Percentiles rank a stretch among this genome's conserved stretches.
Evolutionary conservation across 2,113 vertebrate species (phyloP).

Genomic region (Pteropus alecto): DNA sequence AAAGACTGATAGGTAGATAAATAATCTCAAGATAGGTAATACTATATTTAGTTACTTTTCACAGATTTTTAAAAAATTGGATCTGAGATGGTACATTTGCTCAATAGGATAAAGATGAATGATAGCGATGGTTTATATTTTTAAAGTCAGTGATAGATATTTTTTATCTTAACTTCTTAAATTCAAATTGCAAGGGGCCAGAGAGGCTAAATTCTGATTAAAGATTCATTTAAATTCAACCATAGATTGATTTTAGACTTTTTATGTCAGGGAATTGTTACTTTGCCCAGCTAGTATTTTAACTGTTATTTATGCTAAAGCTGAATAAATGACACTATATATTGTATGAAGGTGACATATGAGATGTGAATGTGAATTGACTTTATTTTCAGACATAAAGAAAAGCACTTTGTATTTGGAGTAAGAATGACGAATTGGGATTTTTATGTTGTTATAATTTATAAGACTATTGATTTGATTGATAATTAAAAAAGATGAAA

Average conservation of each 20-base stretch:
- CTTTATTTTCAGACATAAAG: constrained; percentile 48
- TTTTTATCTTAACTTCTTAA: constrained; percentile 43
- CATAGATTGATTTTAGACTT: background rate
- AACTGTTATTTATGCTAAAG: constrained; percentile 6
- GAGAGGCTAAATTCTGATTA: constrained; percentile 40
- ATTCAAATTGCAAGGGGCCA: constrained; percentile 17
- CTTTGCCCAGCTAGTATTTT: background rate
- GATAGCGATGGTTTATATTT: constrained; percentile 13
- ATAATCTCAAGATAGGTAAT: background rate
- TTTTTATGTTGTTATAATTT: constrained; percentile 2
- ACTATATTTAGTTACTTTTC: background rate
- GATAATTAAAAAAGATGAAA: constrained; percentile 8
- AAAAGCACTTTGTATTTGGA: background rate
- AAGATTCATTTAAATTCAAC: constrained; percentile 53
- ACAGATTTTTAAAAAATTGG: background rate
- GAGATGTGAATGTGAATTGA: constrained; percentile 36
- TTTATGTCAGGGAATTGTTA: background rate
- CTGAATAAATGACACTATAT: constrained; percentile 6
- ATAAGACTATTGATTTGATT: background rate
- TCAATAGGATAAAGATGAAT: background rate
- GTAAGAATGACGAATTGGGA: background rate
- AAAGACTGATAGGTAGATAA: background rate
- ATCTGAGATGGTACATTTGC: background rate
- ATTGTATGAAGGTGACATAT: constrained; percentile 55
- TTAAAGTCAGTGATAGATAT: constrained; percentile 19